These are phyloP conservation scores for Nomada ruficornis DNA, from an alignment of 2,888 invertebrate genomes.

Conservation along the genomic window DNA sequence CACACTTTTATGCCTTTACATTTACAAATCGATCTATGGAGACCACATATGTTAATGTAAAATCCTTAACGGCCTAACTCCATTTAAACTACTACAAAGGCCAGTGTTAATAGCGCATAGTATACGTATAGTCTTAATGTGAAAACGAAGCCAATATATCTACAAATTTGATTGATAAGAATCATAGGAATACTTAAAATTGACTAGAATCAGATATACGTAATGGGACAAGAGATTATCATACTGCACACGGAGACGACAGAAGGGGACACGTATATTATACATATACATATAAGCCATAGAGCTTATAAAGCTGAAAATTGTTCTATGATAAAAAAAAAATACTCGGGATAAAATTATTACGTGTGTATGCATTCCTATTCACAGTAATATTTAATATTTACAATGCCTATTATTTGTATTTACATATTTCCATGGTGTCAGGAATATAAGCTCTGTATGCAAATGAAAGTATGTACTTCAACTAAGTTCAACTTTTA, in stretches of 20 bases:
- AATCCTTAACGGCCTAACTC: slow-evolving; percentile 64
- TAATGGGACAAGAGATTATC: slow-evolving; percentile 54
- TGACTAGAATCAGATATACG: slow-evolving; percentile 48
- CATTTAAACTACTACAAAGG: slow-evolving; percentile 79
- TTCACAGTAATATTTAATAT: slow-evolving; percentile 20
- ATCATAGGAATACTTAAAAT: slow-evolving; percentile 58
- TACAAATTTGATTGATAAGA: slow-evolving; percentile 53
- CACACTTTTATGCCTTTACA: slow-evolving; percentile 38
- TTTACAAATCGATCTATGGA: slow-evolving; percentile 43
- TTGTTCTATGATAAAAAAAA: not conserved
- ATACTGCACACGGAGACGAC: slow-evolving; percentile 60
- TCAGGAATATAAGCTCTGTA: slow-evolving; percentile 67
- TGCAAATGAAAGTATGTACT: slow-evolving; percentile 43
- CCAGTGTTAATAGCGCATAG: slow-evolving; percentile 75
- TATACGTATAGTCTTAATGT: slow-evolving; percentile 47
- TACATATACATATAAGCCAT: slow-evolving; percentile 13
- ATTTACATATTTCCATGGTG: not conserved
- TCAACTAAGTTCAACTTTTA: slow-evolving; percentile 44
- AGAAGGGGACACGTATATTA: slow-evolving; percentile 50
- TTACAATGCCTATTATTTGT: slow-evolving; percentile 28
- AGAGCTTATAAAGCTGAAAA: slow-evolving; percentile 67
- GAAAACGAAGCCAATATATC: slow-evolving; percentile 58
- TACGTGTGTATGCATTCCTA: slow-evolving; percentile 2
- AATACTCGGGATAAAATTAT: not conserved
- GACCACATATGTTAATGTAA: slow-evolving; percentile 46